Evolutionary conservation across 2,888 invertebrate genomes (phyloP).

Genomic region (Ernsta delagoae): DNA sequence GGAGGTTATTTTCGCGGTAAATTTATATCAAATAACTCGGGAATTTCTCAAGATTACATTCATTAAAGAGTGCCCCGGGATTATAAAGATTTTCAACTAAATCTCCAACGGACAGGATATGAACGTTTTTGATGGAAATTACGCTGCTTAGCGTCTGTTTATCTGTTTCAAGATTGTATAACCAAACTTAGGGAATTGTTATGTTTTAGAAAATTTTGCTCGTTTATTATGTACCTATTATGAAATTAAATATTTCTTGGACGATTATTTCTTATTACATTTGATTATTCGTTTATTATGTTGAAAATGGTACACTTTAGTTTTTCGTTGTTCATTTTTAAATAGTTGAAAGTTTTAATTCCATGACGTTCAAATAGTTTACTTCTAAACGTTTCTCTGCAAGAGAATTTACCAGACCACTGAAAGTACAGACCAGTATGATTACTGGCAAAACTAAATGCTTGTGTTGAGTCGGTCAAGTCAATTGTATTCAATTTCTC

Average conservation of each 20-base stretch:
- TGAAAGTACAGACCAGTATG: no score
- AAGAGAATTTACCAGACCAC: no score
- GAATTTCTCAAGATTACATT: conserved; percentile 37
- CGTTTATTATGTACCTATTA: background rate
- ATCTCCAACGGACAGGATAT: conserved; percentile 28
- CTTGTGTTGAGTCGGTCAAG: no score
- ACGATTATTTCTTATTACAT: no score
- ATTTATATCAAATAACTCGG: conserved; percentile 38
- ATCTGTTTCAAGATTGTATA: conserved; percentile 14
- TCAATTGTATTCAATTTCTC: no score
- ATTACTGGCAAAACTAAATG: no score
- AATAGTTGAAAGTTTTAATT: no score
- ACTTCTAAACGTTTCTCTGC: no score
- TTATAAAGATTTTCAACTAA: conserved; percentile 34
- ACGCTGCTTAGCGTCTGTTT: conserved; percentile 23
- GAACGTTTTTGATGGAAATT: conserved; percentile 34
- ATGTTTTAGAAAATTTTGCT: background rate
- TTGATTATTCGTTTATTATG: no score
- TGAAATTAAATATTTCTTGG: background rate
- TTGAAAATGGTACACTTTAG: no score
- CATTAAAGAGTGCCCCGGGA: conserved; percentile 33
- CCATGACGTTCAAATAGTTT: no score
- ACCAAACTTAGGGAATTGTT: background rate
- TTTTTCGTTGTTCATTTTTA: no score
- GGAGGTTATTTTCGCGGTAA: conserved; percentile 48